Conservation (phyloP, 2,113 vertebrate species). For the Corvus hawaiiensis region DNA sequence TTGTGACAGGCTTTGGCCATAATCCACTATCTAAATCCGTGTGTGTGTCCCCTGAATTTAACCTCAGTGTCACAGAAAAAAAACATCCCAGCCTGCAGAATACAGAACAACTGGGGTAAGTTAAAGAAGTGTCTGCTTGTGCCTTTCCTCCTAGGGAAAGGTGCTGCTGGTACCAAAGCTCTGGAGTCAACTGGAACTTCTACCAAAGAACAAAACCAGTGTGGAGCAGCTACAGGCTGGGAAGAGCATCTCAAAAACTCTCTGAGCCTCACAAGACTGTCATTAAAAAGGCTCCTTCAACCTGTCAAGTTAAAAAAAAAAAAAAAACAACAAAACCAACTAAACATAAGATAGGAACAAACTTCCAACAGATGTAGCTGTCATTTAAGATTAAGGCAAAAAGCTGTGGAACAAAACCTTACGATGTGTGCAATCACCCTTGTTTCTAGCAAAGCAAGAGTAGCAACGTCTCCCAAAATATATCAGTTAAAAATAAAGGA, state of each 20-base stretch:
- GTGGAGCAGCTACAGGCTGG: not conserved
- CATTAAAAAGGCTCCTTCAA: conserved; percentile 14
- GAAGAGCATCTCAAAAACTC: not conserved
- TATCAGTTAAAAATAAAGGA: not conserved
- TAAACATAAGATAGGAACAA: conserved; percentile 8
- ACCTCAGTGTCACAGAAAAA: not conserved
- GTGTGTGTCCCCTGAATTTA: rapidly evolving
- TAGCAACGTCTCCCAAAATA: not conserved
- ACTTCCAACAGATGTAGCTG: conserved; percentile 53
- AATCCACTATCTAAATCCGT: not conserved
- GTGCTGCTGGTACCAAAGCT: not conserved
- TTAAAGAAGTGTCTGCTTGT: not conserved
- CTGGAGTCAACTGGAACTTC: not conserved
- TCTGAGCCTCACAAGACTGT: not conserved
- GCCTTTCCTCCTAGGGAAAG: not conserved
- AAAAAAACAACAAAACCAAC: not conserved
- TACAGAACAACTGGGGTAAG: not conserved
- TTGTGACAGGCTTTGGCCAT: not conserved
- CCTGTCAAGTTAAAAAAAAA: conserved; percentile 14
- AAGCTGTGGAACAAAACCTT: not conserved
- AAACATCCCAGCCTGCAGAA: not conserved
- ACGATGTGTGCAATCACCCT: not conserved
- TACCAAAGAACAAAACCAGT: not conserved
- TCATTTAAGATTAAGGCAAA: conserved; percentile 49
- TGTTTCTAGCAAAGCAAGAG: not conserved